Conservation (phyloP, 1,140 invertebrate genomes). For the Drosophila obscura region DNA sequence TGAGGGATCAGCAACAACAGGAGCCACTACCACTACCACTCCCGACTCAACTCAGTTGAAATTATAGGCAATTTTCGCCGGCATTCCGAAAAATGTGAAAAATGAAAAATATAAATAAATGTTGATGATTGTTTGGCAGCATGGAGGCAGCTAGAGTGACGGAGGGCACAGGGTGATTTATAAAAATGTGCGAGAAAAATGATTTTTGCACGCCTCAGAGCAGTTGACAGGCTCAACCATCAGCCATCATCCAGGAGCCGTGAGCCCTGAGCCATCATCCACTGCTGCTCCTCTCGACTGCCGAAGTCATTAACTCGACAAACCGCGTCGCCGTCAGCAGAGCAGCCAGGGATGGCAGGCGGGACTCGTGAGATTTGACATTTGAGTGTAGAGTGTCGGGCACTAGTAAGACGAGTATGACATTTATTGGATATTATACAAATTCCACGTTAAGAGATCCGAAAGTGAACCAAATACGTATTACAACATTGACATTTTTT, state of each 20-base stretch:
- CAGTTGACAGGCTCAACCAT: conserved; percentile 49
- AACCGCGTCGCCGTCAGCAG: conserved; percentile 60
- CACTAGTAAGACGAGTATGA: background rate
- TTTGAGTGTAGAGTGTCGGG: background rate
- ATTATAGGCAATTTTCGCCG: conserved; percentile 63
- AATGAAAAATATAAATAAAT: conserved; percentile 78
- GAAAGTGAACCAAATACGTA: too few relatives aligned
- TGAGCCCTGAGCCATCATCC: conserved; percentile 15
- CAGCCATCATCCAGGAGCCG: conserved; percentile 21
- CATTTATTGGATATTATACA: background rate
- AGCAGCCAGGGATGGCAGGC: conserved; percentile 32
- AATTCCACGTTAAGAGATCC: too few relatives aligned
- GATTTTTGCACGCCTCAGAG: conserved; percentile 77
- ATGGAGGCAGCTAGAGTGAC: background rate
- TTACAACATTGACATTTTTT: too few relatives aligned
- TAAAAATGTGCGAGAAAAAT: conserved; percentile 77
- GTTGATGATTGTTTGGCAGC: conserved; percentile 50
- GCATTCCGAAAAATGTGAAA: conserved; percentile 56
- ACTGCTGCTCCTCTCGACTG: conserved; percentile 54
- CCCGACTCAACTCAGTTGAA: conserved; percentile 33
- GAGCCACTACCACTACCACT: conserved; percentile 23
- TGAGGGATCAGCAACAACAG: conserved; percentile 36
- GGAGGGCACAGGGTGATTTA: conserved; percentile 32
- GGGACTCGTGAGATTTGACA: background rate
- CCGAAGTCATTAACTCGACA: conserved; percentile 78